Evolutionary conservation across 2,113 vertebrate genomes (phyloP), one percentile per base, ranked within the genome.

Genomic region (Abramis brama): DNA sequence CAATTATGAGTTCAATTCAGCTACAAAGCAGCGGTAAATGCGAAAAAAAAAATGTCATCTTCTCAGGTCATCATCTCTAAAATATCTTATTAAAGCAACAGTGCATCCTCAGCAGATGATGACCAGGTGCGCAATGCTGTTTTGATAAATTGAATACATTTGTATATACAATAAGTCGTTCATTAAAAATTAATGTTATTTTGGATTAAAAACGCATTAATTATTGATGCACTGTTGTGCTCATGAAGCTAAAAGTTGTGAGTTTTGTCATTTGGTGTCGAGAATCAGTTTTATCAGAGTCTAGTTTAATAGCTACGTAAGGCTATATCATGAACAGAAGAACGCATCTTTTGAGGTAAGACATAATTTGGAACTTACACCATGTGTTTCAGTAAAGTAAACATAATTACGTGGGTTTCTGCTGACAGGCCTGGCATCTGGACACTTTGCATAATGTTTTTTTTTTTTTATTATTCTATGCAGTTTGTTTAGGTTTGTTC

Each of bases 161-260:
- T 43, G 64, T 62, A 82, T 83, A 57, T 83, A 82, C 47, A 84
- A 50, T 59, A 82, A 79, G 66, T 87, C 6, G 0, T 75, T 39
- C 87, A 91, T 93, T 88, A 93, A 94, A 94, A 93, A 92, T 93
- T 87, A 60, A 94, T 52, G 45, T 30, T 64, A 57, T 91, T 90
- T 87, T 36, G 77, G 66, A 81, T 86, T 23, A 84, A 55, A 59
- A 73, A 62, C 15, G 12, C 4, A 73, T 89, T 30, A 55, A 86
- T 89, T 86, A 89, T 89, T 87, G 12, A 89, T 4, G 9, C 36
- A 59, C 39, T 47, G 57, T 27, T 50, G 33, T 82, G 25, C 57
- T 81, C 13, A 77, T 87, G 55, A 84, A 73, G 82, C 52, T 52
- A 50, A 33, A 50, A 36, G 43, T 74, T 52, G 27, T 43, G 21